Conservation (phyloP, 2,797 vertebrate species). For the Ispidina picta region DNA sequence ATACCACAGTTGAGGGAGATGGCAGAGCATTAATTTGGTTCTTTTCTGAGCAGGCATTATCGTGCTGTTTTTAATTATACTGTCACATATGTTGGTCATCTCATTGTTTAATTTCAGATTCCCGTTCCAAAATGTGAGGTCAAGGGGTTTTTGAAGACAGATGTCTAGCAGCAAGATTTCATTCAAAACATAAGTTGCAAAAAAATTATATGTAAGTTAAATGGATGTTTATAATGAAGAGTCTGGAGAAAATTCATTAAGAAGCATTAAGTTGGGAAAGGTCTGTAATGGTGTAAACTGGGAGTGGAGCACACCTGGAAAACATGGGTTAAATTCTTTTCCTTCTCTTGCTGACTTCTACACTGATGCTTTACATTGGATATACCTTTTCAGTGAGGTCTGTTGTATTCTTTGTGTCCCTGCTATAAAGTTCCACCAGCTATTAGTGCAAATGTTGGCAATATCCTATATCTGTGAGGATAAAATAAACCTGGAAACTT, state of each 20-base stretch:
- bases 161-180: not conserved
- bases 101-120: not conserved
- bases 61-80: not conserved
- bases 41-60: not conserved
- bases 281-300: not conserved
- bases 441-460: not conserved
- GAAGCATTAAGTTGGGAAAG: not conserved
- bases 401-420: not conserved
- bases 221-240: not conserved
- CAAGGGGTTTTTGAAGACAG: not conserved
- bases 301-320: not conserved
- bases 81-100: not conserved
- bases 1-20: not conserved
- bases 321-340: not conserved
- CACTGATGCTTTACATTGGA: not conserved
- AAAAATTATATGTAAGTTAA: not conserved
- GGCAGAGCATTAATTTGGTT: not conserved
- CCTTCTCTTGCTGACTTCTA: not conserved
- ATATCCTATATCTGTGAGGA: not conserved
- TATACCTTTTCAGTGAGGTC: not conserved
- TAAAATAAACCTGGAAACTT: slow-evolving; percentile 10
- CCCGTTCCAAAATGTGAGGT: not conserved
- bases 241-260: not conserved
- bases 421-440: not conserved
- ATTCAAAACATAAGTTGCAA: not conserved